Percentiles rank a stretch among this genome's conserved stretches.
These are phyloP conservation scores for Probosciger aterrimus DNA, from an alignment of 2,113 vertebrate genomes.

Conservation along the genomic window DNA sequence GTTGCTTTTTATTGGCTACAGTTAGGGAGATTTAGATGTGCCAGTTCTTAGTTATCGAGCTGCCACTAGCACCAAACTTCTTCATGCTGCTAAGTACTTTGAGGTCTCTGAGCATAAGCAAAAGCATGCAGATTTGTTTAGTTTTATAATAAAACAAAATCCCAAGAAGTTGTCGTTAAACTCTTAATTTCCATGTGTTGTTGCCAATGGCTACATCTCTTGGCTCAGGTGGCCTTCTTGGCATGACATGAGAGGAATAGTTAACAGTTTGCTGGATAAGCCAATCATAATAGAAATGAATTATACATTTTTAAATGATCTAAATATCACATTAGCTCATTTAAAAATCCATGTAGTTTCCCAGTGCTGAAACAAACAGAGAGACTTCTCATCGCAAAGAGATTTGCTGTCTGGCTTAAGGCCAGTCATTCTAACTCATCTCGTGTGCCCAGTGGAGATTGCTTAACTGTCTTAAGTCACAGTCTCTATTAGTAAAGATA, in stretches of 20 bases:
- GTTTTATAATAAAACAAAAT: neutral
- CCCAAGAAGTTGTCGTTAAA: neutral
- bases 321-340: neutral
- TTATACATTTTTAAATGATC: neutral
- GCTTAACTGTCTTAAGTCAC: neutral
- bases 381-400: neutral
- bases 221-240: constrained; percentile 55
- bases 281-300: neutral
- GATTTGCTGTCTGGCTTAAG: neutral
- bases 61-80: neutral
- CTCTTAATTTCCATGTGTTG: neutral
- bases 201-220: constrained; percentile 4
- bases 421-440: neutral
- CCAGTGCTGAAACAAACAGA: neutral
- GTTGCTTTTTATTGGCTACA: neutral
- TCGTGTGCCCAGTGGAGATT: neutral
- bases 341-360: neutral
- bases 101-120: neutral
- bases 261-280: constrained; percentile 35
- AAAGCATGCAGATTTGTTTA: neutral
- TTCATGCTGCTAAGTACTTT: neutral
- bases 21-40: accelerated
- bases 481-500: neutral
- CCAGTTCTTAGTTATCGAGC: neutral
- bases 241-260: constrained; percentile 11